A percentile compares a stretch with the other conserved stretches of the same genome.
These are phyloP conservation scores for Nesidiocoris tenuis DNA, from an alignment of 2,888 invertebrate genomes.

Conservation along the genomic window DNA sequence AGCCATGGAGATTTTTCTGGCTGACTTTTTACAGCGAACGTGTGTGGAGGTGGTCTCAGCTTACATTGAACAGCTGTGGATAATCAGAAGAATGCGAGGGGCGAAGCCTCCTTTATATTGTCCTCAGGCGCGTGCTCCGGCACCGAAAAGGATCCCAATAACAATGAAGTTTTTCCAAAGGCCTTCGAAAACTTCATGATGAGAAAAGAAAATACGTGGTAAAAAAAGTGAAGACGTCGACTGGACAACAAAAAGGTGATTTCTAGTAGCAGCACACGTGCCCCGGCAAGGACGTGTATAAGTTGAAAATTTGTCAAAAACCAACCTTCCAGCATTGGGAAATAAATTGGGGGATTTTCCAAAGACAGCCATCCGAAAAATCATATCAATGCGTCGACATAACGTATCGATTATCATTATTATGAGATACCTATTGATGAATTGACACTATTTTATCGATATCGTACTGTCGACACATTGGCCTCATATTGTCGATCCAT, in stretches of 20 bases:
- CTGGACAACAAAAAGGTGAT: background rate
- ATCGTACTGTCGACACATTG: too few relatives aligned
- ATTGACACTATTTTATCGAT: too few relatives aligned
- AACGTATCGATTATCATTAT: too few relatives aligned
- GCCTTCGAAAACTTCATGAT: conserved; percentile 4
- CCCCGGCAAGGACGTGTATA: background rate
- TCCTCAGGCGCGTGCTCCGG: background rate
- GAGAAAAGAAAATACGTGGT: background rate
- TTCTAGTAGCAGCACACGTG: background rate
- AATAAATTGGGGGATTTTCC: too few relatives aligned
- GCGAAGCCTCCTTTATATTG: background rate
- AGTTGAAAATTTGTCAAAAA: background rate
- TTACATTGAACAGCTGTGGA: conserved; percentile 20
- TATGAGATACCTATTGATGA: too few relatives aligned
- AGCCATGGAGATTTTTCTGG: background rate
- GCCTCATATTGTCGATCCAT: too few relatives aligned
- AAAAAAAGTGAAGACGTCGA: background rate
- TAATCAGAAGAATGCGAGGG: conserved; percentile 21
- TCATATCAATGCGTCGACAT: too few relatives aligned
- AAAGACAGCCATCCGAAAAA: too few relatives aligned
- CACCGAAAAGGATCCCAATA: conserved; percentile 1
- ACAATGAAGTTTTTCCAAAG: conserved; percentile 6
- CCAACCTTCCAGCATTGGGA: too few relatives aligned
- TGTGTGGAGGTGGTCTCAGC: conserved; percentile 20
- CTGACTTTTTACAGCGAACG: background rate